Conservation (phyloP, 2,797 vertebrate species). For the Natrix natrix region DNA sequence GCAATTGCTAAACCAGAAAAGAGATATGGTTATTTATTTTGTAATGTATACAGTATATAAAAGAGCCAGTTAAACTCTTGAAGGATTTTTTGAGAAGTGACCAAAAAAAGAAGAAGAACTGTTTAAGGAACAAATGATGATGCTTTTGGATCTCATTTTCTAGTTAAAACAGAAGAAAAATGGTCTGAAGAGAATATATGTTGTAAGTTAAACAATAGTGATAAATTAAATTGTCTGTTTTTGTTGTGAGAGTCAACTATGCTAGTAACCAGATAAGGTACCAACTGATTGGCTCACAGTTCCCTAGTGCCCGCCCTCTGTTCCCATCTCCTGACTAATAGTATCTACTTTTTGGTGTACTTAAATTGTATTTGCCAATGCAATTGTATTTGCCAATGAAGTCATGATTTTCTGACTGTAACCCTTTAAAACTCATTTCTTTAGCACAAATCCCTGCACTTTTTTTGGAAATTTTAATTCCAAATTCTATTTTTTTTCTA, state of each 20-base stretch:
- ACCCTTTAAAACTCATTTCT: not conserved
- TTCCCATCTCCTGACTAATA: not conserved
- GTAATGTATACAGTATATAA: not conserved
- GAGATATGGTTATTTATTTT: not conserved
- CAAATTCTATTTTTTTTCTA: not conserved
- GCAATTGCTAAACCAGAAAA: not conserved
- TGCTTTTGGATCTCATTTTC: no score
- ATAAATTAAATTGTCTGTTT: no score
- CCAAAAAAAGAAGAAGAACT: not conserved
- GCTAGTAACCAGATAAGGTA: not conserved
- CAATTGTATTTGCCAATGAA: not conserved
- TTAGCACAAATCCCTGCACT: not conserved
- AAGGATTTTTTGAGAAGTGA: not conserved
- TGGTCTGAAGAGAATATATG: no score
- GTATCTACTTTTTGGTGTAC: not conserved
- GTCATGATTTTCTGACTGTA: not conserved
- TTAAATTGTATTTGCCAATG: not conserved
- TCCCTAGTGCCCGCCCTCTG: not conserved
- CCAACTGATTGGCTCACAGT: not conserved
- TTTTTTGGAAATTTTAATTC: not conserved
- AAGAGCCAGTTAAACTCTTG: not conserved
- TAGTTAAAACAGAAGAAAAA: no score
- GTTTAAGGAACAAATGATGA: no score
- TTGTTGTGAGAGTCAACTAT: not conserved
- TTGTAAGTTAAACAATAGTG: no score